Conservation (phyloP, 1,140 invertebrate species). For the Proales similis region DNA sequence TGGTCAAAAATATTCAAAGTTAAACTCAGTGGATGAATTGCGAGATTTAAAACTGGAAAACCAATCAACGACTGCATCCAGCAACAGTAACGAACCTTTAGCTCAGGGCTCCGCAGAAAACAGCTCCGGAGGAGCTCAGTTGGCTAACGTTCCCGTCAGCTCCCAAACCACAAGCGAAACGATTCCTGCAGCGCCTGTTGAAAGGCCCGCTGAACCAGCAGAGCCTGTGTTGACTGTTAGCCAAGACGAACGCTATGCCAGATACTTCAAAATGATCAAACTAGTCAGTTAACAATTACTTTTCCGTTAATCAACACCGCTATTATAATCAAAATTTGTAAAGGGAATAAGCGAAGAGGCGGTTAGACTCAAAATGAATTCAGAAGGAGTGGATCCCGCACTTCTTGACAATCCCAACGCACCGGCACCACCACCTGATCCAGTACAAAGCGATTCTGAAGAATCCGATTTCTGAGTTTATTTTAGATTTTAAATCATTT, state of each 20-base stretch:
- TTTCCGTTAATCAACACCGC: background rate
- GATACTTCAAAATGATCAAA: constrained; percentile 30
- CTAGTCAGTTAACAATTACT: constrained; percentile 5
- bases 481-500: too few species aligned
- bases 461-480: too few species aligned
- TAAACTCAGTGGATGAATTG: constrained; percentile 27
- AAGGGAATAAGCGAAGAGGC: constrained; percentile 26
- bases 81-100: too few species aligned
- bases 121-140: background rate
- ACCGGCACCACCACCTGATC: constrained; percentile 28
- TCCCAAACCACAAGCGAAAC: background rate
- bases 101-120: background rate
- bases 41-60: constrained; percentile 32
- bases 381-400: constrained; percentile 23
- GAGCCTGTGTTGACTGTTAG: constrained; percentile 13
- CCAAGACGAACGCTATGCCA: constrained; percentile 5
- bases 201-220: background rate
- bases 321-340: background rate
- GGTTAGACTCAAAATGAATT: constrained; percentile 8
- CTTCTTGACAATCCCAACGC: constrained; percentile 30
- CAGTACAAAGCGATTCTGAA: too few species aligned
- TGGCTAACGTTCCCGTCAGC: background rate
- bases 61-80: background rate
- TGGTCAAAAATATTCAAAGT: background rate
- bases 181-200: background rate